Conservation (phyloP, 2,113 vertebrate species). For the Sinocyclocheilus anshuiensis region DNA sequence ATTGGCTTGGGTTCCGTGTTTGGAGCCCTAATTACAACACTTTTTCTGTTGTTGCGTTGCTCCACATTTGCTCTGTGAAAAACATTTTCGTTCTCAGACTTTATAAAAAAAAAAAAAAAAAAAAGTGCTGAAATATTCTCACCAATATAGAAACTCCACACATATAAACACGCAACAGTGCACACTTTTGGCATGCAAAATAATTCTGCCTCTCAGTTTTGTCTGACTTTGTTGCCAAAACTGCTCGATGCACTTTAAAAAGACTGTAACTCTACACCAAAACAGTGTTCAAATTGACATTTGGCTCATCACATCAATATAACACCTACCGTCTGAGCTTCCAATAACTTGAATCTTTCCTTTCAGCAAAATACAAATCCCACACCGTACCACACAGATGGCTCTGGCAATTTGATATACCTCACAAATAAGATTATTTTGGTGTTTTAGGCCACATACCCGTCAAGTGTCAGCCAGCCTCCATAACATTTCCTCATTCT, state of each 20-base stretch:
- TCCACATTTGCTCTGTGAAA: slow-evolving; percentile 12
- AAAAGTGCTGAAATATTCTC: slow-evolving; percentile 12
- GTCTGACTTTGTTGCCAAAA: slow-evolving; percentile 40
- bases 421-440: slow-evolving; percentile 65
- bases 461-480: slow-evolving; percentile 69
- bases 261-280: slow-evolving; percentile 56
- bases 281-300: slow-evolving; percentile 63
- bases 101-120: background rate
- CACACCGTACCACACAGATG: slow-evolving; percentile 44
- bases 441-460: slow-evolving; percentile 67
- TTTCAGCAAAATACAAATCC: slow-evolving; percentile 34
- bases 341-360: slow-evolving; percentile 47
- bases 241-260: slow-evolving; percentile 55
- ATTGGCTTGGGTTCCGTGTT: background rate
- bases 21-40: background rate
- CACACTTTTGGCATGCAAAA: slow-evolving; percentile 31
- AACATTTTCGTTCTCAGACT: background rate
- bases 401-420: slow-evolving; percentile 68
- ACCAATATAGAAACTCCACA: background rate
- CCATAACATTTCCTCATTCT: slow-evolving; percentile 59
- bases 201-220: slow-evolving; percentile 39
- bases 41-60: slow-evolving; percentile 10
- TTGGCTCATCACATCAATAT: slow-evolving; percentile 54
- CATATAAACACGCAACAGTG: slow-evolving; percentile 10
- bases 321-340: slow-evolving; percentile 42